Evolutionary conservation across 2,888 invertebrate genomes (phyloP), one percentile per base, ranked within the genome.

Genomic region (Erpobdella octoculata): DNA sequence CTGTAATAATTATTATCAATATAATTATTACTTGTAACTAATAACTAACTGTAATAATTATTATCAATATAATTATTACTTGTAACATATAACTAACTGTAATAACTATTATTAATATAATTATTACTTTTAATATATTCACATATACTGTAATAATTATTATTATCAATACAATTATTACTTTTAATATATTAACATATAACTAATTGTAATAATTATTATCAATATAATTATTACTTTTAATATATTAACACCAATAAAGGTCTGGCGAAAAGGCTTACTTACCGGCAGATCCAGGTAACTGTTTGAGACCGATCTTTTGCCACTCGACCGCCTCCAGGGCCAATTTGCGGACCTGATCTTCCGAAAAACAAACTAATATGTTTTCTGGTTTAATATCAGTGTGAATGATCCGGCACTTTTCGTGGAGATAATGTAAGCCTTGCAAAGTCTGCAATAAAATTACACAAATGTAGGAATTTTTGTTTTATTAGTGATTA

Each of bases 311-410:
- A 75, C 94, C 94, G 85, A 92, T 86, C 83, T 92, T 91, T 86
- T 93, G 92, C 86, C 94, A 87, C 83, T 93, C 92, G 67, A 93
- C 92, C 64, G 96, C 97, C 85, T 96, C 94, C 74, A 90, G 90
- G 75, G 97, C 97, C 83, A 97, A 85, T 81, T 91, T 90, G 76
- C 38, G 35, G 76, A 95, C 90, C 82, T 93, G 90, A 70, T 88
- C 85, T 82, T 94, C 93, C 84, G 91, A 91, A 38, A 93, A 92
- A 85, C 93, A 93, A 77, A 95, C 87, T 78, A 95, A 86, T 74
- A 96, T 93, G 86, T 95, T 95, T 85, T 95, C 95, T 58, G 83
- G 83, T 74, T 83, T 84, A 76, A 83, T 84, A 77, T 87, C 86
- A 8, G 87, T 87, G 79, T 87, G 87, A 75, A 87, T 87, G 90